Conservation (phyloP, 2,113 vertebrate genomes). For the Plectropomus leopardus region DNA sequence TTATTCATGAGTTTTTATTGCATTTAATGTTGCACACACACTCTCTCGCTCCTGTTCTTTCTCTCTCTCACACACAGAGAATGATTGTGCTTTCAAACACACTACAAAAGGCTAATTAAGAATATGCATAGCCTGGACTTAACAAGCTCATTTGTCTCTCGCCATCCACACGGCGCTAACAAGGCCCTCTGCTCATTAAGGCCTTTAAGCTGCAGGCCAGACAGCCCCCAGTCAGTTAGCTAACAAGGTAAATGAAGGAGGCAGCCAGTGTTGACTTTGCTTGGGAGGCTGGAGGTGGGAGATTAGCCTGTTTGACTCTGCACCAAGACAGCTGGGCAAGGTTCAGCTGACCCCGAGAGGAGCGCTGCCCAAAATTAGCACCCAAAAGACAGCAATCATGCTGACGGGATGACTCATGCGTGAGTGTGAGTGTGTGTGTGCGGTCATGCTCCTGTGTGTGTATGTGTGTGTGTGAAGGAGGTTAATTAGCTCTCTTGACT, state of each 20-base stretch:
- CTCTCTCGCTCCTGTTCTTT: no score
- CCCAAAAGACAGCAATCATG: conserved; percentile 48
- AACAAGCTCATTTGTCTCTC: conserved; percentile 75
- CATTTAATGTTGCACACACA: conserved; percentile 22
- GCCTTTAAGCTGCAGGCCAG: conserved; percentile 66
- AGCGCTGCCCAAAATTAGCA: conserved; percentile 20
- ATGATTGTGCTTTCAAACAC: conserved; percentile 60
- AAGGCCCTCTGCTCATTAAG: conserved; percentile 76
- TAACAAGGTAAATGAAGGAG: conserved; percentile 76
- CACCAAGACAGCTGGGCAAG: conserved; percentile 62
- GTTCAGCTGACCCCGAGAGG: conserved; percentile 52
- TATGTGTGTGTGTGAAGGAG: conserved; percentile 5
- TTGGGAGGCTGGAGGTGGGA: conserved; percentile 57
- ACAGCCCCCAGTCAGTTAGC: conserved; percentile 67
- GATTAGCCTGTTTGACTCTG: conserved; percentile 68
- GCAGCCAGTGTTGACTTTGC: conserved; percentile 66
- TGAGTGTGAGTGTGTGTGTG: not conserved
- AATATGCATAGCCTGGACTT: conserved; percentile 72
- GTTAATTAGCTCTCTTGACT: conserved; percentile 65
- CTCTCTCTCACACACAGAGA: conserved; percentile 36
- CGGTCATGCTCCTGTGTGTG: not conserved
- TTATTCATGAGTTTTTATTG: conserved; percentile 41
- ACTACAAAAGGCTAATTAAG: conserved; percentile 77
- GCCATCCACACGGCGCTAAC: conserved; percentile 64
- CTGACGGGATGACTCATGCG: conserved; percentile 40